Base-by-base conservation (phyloP, 2,888 invertebrate genomes). In the Oegoconia quadripuncta region DNA sequence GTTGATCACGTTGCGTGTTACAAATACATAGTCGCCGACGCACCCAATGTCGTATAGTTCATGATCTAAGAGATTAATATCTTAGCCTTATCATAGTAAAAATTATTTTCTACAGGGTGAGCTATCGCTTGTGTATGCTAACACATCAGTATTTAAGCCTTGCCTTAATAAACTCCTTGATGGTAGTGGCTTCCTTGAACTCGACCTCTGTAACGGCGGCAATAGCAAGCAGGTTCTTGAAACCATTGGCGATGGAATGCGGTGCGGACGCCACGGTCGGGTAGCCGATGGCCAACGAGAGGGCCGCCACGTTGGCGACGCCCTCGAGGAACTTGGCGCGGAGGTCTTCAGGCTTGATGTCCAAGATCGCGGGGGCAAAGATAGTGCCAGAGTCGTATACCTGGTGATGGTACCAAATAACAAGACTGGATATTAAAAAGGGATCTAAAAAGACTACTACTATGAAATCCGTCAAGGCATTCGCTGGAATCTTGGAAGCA, bases 371-470 rank as follows among this genome's bases (percentile, higher is more conserved):
- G 1, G 99, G 99, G 12, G 96, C 95, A 80, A 99, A 99, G 69
- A 98, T 95, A 56, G 98, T 98, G 41, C 99, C 99, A 48, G 97
- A 97, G 79, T 99, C 99, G 64, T 98, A 99, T 1, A 99, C 99
- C 88, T 88, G 41, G 2, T 18, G 25, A 14, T 8, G 7, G 13
- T 2, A 4, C 22, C 8, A n/a, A n/a, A n/a, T n/a, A n/a, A n/a
- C n/a, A n/a, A n/a, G n/a, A n/a, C n/a, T n/a, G n/a, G n/a, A n/a
- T n/a, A n/a, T n/a, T n/a, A n/a, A n/a, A n/a, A n/a, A n/a, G n/a
- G n/a, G n/a, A n/a, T n/a, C n/a, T n/a, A n/a, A n/a, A n/a, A n/a
- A n/a, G n/a, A n/a, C n/a, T n/a, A n/a, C n/a, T n/a, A n/a, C n/a
- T n/a, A n/a, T n/a, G n/a, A n/a, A n/a, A n/a, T n/a, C n/a, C n/a